Conservation (phyloP, 2,113 vertebrate genomes). For the Paradoxurus hermaphroditus region DNA sequence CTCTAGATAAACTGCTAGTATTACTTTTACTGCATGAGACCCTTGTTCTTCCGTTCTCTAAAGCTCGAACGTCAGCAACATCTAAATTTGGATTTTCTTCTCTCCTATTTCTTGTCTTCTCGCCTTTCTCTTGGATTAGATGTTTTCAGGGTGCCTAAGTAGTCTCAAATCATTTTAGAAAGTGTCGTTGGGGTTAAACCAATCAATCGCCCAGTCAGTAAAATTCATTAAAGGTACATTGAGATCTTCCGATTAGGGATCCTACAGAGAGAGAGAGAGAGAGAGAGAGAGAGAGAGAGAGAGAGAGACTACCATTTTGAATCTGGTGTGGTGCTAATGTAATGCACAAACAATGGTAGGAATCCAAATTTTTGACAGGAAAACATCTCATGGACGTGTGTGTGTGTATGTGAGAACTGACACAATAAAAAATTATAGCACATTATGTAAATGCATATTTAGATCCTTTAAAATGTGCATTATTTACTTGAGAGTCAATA, state of each 20-base stretch:
- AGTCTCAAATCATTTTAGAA: conserved; percentile 36
- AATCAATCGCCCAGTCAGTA: neutral
- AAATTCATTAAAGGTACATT: neutral
- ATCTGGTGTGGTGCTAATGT: neutral
- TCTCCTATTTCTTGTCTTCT: conserved; percentile 10
- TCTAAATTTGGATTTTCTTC: neutral
- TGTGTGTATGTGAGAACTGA: conserved; percentile 56
- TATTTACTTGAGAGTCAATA: conserved; percentile 78
- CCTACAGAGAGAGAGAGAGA: neutral
- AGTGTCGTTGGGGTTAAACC: neutral
- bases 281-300: neutral
- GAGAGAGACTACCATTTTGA: neutral
- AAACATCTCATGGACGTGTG: conserved; percentile 46
- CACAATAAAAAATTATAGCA: conserved; percentile 74
- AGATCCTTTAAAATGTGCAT: conserved; percentile 77
- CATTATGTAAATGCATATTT: conserved; percentile 77
- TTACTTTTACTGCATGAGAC: neutral
- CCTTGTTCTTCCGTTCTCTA: neutral
- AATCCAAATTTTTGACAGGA: conserved; percentile 47
- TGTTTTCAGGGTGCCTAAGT: neutral
- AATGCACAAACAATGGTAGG: neutral
- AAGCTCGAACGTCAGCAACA: neutral
- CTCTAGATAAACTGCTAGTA: neutral
- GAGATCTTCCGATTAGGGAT: neutral
- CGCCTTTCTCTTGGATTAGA: neutral